phyloP scores from a whole-genome alignment of 2,113 vertebrate genomes.

The Colius striatus region DNA sequence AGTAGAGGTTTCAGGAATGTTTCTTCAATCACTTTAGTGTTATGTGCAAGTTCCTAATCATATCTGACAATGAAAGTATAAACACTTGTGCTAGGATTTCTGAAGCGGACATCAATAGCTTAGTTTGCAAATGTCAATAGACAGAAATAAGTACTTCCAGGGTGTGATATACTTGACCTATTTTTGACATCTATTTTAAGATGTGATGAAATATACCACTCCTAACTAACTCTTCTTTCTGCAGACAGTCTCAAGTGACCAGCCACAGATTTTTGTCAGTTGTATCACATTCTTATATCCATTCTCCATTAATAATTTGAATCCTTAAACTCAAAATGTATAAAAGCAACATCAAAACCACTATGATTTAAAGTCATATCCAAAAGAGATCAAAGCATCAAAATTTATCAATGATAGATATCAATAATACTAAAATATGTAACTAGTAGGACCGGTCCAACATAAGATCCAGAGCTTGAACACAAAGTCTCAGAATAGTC shows the following conservation, averaged over 20 bases:
- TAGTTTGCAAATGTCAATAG: neutral
- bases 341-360: neutral
- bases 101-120: neutral
- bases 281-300: neutral
- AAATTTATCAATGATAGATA: neutral
- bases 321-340: neutral
- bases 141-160: constrained; percentile 21
- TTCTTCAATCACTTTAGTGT: neutral
- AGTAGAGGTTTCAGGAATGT: neutral
- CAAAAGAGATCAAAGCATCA: neutral
- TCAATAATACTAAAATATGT: neutral
- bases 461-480: neutral
- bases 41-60: neutral
- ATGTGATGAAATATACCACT: neutral
- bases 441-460: neutral
- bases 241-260: neutral
- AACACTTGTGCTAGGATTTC: constrained; percentile 15
- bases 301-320: neutral
- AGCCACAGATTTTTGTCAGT: neutral
- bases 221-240: neutral
- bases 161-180: constrained; percentile 12
- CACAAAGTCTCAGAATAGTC: neutral
- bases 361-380: neutral
- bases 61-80: neutral
- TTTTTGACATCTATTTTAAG: constrained; percentile 14